These are phyloP conservation scores for Harpegnathos saltator DNA, from an alignment of 1,140 invertebrate genomes.

Conservation along the genomic window DNA sequence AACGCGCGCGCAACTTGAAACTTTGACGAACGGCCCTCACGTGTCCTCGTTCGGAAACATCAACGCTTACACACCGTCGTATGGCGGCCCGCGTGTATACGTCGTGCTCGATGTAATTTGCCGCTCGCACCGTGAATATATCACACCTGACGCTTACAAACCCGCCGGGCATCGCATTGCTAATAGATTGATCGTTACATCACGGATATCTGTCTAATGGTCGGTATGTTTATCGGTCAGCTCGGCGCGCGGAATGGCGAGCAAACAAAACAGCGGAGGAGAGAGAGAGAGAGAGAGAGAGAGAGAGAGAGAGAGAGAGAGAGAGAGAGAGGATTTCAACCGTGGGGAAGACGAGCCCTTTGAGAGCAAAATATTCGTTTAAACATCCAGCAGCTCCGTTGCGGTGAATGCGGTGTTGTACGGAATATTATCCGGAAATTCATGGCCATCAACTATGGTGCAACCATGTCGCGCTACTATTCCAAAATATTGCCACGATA, in stretches of 20 bases:
- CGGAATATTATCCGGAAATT: too few species aligned
- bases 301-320: too few species aligned
- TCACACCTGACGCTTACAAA: conserved; percentile 29
- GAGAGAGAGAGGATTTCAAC: neutral
- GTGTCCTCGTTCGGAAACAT: neutral
- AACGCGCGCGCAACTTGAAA: too few species aligned
- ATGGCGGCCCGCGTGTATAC: neutral
- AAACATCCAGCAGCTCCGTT: neutral
- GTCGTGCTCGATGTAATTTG: conserved; percentile 29
- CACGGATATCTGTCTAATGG: neutral
- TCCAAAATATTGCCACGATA: neutral
- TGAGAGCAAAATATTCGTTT: neutral
- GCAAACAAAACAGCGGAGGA: too few species aligned
- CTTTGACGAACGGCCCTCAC: too few species aligned
- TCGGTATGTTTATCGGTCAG: too few species aligned
- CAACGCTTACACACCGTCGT: conserved; percentile 8
- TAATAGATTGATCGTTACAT: conserved; percentile 21
- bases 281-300: too few species aligned
- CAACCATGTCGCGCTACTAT: neutral
- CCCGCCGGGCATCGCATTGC: conserved; percentile 7
- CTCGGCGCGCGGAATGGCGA: neutral
- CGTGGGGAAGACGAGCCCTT: neutral
- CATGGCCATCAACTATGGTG: neutral
- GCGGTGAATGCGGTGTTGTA: too few species aligned
- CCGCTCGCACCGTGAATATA: conserved; percentile 32